Evolutionary conservation across 2,113 vertebrate genomes (phyloP), one percentile per base, ranked within the genome.

Genomic region (Pavo muticus): DNA sequence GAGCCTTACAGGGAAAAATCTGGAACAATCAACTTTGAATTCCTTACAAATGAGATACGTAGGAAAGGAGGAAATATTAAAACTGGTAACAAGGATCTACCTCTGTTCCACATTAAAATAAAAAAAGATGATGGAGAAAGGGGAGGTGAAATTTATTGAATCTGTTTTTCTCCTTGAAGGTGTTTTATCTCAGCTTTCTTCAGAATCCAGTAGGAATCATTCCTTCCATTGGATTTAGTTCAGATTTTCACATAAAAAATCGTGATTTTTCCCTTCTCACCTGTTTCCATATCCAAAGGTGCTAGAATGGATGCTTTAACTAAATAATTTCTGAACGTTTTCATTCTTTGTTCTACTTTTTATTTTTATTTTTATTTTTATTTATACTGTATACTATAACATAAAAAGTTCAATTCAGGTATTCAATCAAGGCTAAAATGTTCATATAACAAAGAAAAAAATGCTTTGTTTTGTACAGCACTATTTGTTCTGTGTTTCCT

Each of bases 401-500:
- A 84, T 81, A 61, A 11, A 9, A 11, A 65, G n/a, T 39, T 17
- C 9, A 73, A 10, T 45, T 94, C 32, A 57, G 12, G 13, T 17
- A 80, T 65, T 92, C 37, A 30, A 13, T 48, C 9, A 75, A 69
- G 19, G 44, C 18, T 45, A 42, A 72, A 75, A 32, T 54, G 39
- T 71, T 47, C 10, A 25, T 27, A 5, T 37, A 67, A 81, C 25
- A 16, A 78, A 39, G 4, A 75, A 32, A 7, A 23, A 2, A 10
- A 88, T 94, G 8, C 23, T 93, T 3, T 84, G 11, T 47, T 90
- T 50, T 24, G 48, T 37, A 65, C 4, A 72, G 6, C 16, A 54
- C 21, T 64, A 56, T 81, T 89, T 93, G 45, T 90, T 84, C 35
- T 67, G 39, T 63, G 57, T 75, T 93, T 68, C 71, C 69, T 3